Base-by-base conservation (phyloP, 2,113 vertebrate genomes). In the Craseonycteris thonglongyai region DNA sequence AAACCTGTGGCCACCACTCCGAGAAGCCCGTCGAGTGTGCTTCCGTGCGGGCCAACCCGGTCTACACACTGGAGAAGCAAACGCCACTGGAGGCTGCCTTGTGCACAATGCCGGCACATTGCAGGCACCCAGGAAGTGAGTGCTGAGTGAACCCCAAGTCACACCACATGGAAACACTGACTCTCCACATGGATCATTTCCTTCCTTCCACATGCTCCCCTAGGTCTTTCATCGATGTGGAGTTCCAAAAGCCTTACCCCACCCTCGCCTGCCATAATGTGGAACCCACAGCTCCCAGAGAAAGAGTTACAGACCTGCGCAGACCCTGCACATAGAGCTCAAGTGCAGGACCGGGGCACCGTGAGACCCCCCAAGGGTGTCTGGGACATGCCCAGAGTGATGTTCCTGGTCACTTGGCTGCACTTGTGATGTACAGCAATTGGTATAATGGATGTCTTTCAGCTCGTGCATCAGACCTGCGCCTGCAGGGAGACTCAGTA, bases 381-480 rank as follows among this genome's bases (percentile, higher is more conserved):
- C 58, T 51, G 42, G 72, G 35, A 61, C n/a, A 63, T 21, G 5
- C 18, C 42, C 40, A 45, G 22, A 76, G 49, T 84, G 69, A 86
- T 35, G n/a, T 54, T 89, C 82, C 14, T 4, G 22, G 45, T 33
- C 66, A 56, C 58, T 54, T 22, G 42, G 24, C 22, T 6, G 35
- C 45, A 82, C 24, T 26, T 47, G 49, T 3, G 54, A 90, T 22
- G 21, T 40, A 75, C 26, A 9, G 40, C 0, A 38, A 45, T 69
- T 61, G 30, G 35, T 86, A 91, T 56, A 92, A 96, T 40, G 49
- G 42, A 21, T 86, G 42, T 88, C 94, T 95, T 88, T 94, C 69
- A 96, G 85, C 14, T 47, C 63, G 88, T 86, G 63, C 88, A 93
- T 69, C 68, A 88, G 45, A 86, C 71, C 63, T 89, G 86, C 49